Conservation (phyloP, 2,113 vertebrate genomes). For the Rhinoderma darwinii region DNA sequence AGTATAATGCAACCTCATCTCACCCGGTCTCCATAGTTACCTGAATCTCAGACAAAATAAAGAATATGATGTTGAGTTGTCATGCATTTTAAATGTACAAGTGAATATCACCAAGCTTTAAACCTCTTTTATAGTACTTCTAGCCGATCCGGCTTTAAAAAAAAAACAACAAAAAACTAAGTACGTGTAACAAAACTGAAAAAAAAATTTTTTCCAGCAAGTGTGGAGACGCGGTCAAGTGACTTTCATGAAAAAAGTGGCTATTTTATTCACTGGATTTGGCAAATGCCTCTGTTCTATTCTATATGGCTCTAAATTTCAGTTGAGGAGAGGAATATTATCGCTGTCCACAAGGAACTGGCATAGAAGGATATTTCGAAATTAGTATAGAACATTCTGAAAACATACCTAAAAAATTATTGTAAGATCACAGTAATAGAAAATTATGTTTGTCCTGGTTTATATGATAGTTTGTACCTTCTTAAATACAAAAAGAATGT, state of each 20-base stretch:
- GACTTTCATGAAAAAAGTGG: background rate
- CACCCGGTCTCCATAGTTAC: slow-evolving; percentile 50
- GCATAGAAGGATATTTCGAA: background rate
- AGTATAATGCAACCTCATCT: slow-evolving; percentile 26
- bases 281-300: background rate
- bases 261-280: background rate
- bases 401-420: background rate
- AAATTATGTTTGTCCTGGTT: background rate
- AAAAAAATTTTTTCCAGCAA: slow-evolving; percentile 15
- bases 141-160: background rate
- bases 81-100: background rate
- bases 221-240: background rate
- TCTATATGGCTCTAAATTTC: slow-evolving; percentile 2
- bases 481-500: background rate
- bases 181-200: background rate
- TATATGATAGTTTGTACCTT: background rate
- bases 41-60: slow-evolving; percentile 39
- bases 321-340: background rate
- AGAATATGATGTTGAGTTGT: slow-evolving; percentile 40
- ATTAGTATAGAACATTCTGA: background rate
- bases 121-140: slow-evolving; percentile 23
- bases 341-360: background rate
- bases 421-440: background rate
- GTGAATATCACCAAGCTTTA: slow-evolving; percentile 27
- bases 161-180: background rate